Base-by-base conservation (phyloP, 1,140 invertebrate genomes). In the Hestina assimilis region DNA sequence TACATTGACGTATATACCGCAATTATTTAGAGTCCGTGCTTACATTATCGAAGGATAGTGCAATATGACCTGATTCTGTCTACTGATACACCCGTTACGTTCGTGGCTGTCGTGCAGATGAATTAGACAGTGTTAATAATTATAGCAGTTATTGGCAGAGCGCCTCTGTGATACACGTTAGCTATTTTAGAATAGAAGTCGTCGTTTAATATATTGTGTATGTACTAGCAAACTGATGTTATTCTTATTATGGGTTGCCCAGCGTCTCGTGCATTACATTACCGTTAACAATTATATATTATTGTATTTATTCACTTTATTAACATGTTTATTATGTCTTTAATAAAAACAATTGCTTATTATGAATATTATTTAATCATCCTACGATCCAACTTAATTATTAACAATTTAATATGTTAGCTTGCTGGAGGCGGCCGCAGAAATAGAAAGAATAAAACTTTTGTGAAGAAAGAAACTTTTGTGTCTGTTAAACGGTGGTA, bases 321-420 rank as follows among this genome's bases (percentile, higher is more conserved):
- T 79, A 87, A 83, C 81, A 85, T 87, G 80, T 84, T 87, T 85
- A 85, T 85, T 87, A 85, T 81, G 73, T 85, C 82, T 87, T 87
- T 87, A 87, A 87, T 87, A 85, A 87, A 86, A 87, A 72, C 66
- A 75, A 83, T 79, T 87, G 83, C 83, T 87, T 87, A 84, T 61
- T 69, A 63, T 24, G 53, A 45, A 63, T 65, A 57, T 65, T 45
- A 64, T 63, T 67, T 67, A 20, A 52, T 54, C n/a, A 59, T 35
- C 17, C 35, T 40, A 28, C 23, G 19, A 23, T 15, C n/a, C 38
- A 12, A 15, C 12, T 3, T 19, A 47, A 48, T 35, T 9, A 35
- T n/a, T 9, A 11, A 11, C 14, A 35, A 35, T n/a, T 62, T 69
- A 63, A 53, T 56, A 42, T 51, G 26, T 43, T 35, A 51, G 14